Base-by-base conservation (phyloP, 2,113 vertebrate species). In the Athene cunicularia region DNA sequence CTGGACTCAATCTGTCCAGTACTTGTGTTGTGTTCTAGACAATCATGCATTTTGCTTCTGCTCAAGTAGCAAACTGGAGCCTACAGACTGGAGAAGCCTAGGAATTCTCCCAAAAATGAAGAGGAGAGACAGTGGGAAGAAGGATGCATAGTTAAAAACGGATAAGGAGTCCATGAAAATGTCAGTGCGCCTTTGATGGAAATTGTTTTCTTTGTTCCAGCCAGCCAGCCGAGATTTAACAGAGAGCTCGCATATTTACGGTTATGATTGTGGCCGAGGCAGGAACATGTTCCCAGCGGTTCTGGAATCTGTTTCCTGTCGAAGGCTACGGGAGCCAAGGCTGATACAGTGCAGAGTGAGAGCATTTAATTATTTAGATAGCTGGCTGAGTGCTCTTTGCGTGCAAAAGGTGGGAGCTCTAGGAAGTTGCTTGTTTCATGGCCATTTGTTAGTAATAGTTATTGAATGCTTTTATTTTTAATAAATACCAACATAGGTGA, bases 401-500 rank as follows among this genome's bases (percentile, higher is more conserved):
- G 1, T 86, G 37, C 27, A 62, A 87, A 92, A 95, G 83, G 83
- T 94, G 60, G 79, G 50, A 60, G 90, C 64, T 92, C 43, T 43
- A 33, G 28, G 67, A 90, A 80, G 80, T 59, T 67, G 33, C 76
- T 81, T 77, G 43, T 75, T 92, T 79, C 28, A 2, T 27, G 22
- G 43, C 49, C 80, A 18, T 95, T 95, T 91, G 60, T 93, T 89
- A 70, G 60, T 77, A 91, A 95, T 72, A 20, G 20, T 72, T 85
- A 96, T 81, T 93, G 80, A 95, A 94, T 87, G 64, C 77, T 94
- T 93, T 97, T 93, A 50, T 94, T 95, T 95, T 87, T 87, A 91
- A 91, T 87, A 82, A 82, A 85, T 73, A 49, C 53, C 70, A 82
- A 20, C 33, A 37, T 28, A 28, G 84, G 66, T 93, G 89, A 87